These are phyloP conservation scores for Orycteropus afer DNA, from an alignment of 2,113 vertebrate species.

Conservation along the genomic window DNA sequence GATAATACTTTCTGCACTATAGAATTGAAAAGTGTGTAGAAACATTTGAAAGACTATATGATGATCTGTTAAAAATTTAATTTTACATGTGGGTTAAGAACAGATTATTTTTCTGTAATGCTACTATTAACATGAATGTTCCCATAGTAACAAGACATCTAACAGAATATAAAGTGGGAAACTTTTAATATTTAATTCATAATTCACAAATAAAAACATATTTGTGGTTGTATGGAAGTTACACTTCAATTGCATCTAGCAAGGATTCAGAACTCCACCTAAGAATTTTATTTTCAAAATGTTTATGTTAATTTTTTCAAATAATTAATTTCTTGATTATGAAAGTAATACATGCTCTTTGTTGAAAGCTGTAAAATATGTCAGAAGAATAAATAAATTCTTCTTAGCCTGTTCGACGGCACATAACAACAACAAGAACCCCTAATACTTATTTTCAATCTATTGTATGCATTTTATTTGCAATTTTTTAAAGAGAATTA, in stretches of 20 bases:
- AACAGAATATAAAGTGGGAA: constrained; percentile 56
- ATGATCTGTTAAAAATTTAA: constrained; percentile 60
- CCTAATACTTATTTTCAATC: background rate
- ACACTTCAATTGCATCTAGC: constrained; percentile 11
- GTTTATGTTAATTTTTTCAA: constrained; percentile 27
- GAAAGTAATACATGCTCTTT: background rate
- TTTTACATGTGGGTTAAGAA: constrained; percentile 51
- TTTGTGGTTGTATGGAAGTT: constrained; percentile 40
- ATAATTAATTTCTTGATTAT: constrained; percentile 43
- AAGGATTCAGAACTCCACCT: background rate
- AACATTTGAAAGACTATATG: constrained; percentile 53
- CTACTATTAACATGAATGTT: constrained; percentile 61
- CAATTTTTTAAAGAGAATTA: constrained; percentile 5
- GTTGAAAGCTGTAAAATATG: background rate
- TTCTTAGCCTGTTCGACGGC: too few relatives aligned
- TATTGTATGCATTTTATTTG: background rate
- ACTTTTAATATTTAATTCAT: constrained; percentile 65
- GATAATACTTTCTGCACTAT: constrained; percentile 20
- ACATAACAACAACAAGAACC: too few relatives aligned
- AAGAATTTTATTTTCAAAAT: constrained; percentile 43
- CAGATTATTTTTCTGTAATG: constrained; percentile 62
- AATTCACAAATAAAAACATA: constrained; percentile 69
- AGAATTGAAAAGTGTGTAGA: constrained; percentile 39
- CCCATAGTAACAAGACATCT: constrained; percentile 61
- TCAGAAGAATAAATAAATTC: background rate